These are phyloP conservation scores for Zele albiditarsus DNA, from an alignment of 2,888 invertebrate species.

Conservation along the genomic window DNA sequence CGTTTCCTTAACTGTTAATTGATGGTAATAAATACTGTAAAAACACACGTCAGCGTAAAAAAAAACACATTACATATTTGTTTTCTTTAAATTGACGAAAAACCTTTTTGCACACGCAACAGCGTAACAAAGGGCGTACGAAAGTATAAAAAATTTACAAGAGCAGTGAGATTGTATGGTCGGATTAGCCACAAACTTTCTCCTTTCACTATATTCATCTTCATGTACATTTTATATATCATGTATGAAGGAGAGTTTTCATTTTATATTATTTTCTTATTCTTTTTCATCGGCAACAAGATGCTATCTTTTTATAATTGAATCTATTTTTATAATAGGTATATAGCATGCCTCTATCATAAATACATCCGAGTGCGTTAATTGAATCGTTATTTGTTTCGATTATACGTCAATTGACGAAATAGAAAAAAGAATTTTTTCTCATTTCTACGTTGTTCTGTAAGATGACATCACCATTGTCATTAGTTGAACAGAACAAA, in stretches of 20 bases:
- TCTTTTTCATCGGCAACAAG: slow-evolving; percentile 27
- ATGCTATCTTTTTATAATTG: neutral
- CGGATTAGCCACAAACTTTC: slow-evolving; percentile 15
- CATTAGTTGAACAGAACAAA: neutral
- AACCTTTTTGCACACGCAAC: slow-evolving; percentile 21
- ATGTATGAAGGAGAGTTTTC: slow-evolving; percentile 1
- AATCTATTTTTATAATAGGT: neutral
- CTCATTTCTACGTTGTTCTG: neutral
- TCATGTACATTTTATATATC: neutral
- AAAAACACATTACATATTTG: slow-evolving; percentile 8
- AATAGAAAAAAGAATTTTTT: neutral
- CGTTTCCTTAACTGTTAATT: slow-evolving; percentile 21
- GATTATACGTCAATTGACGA: neutral
- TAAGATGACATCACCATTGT: neutral
- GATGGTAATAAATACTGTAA: slow-evolving; percentile 43
- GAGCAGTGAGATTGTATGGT: slow-evolving; percentile 31
- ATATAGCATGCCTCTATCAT: neutral
- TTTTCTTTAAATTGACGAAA: slow-evolving; percentile 10
- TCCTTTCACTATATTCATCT: slow-evolving; percentile 6
- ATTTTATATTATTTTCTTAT: slow-evolving; percentile 7
- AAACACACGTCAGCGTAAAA: slow-evolving; percentile 33
- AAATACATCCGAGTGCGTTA: neutral
- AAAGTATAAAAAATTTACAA: slow-evolving; percentile 42
- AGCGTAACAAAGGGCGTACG: slow-evolving; percentile 30
- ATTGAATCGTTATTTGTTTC: neutral